These are phyloP conservation scores for Dichetophora obliterata DNA, from an alignment of 2,888 invertebrate species.

Conservation along the genomic window DNA sequence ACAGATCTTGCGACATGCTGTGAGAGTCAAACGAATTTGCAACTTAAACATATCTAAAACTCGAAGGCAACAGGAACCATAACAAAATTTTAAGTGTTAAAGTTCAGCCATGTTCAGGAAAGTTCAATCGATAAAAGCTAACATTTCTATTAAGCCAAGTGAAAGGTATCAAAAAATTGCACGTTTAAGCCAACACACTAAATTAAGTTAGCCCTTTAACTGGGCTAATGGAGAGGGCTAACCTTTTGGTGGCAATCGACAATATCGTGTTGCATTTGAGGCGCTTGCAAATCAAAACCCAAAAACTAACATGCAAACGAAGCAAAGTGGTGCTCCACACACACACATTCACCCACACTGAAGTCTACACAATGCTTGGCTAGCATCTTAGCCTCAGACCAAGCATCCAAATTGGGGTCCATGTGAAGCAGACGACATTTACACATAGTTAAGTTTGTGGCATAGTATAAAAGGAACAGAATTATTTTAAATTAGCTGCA, in stretches of 20 bases:
- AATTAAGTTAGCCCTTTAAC: slow-evolving; percentile 33
- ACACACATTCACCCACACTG: neutral
- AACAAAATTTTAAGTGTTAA: slow-evolving; percentile 10
- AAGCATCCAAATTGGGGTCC: slow-evolving; percentile 44
- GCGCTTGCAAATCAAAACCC: neutral
- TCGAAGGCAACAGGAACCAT: neutral
- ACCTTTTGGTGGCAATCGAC: slow-evolving; percentile 31
- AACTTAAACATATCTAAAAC: too few species aligned
- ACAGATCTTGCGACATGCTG: too few species aligned
- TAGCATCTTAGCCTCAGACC: neutral
- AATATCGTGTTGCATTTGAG: slow-evolving; percentile 4
- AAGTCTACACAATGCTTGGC: neutral
- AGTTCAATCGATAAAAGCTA: slow-evolving; percentile 1
- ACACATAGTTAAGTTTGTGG: slow-evolving; percentile 54
- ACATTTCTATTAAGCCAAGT: slow-evolving; percentile 34
- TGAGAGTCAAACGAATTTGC: too few species aligned
- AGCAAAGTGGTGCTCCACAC: neutral
- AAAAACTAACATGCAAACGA: slow-evolving; percentile 24
- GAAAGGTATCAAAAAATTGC: slow-evolving; percentile 5
- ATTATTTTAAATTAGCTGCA: slow-evolving; percentile 47
- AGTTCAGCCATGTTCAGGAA: slow-evolving; percentile 13
- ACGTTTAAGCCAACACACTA: neutral
- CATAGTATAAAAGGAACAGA: slow-evolving; percentile 55
- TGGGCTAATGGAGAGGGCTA: slow-evolving; percentile 34
- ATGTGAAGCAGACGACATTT: slow-evolving; percentile 67